These are phyloP conservation scores for Capreolus pygargus DNA, from an alignment of 2,113 vertebrate species.

Conservation along the genomic window DNA sequence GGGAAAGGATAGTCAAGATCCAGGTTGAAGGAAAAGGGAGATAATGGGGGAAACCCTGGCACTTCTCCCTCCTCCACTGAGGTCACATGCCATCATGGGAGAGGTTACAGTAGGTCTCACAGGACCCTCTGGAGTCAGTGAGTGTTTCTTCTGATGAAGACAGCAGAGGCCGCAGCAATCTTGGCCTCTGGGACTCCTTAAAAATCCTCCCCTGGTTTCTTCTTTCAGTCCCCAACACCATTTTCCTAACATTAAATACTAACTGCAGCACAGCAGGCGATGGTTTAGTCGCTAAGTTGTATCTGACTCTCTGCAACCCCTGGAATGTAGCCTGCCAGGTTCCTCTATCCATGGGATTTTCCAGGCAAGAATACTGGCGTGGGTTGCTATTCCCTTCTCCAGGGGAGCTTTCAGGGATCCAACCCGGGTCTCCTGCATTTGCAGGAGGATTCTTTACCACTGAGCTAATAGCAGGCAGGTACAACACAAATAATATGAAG, in stretches of 20 bases:
- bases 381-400: background rate
- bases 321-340: background rate
- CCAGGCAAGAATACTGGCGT: background rate
- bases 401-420: background rate
- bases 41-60: background rate
- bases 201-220: background rate
- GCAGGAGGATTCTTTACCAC: background rate
- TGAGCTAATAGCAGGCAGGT: background rate
- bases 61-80: background rate
- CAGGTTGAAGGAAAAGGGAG: background rate
- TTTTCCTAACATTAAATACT: background rate
- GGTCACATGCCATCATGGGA: background rate
- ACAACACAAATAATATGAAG: background rate
- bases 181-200: background rate
- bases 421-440: background rate
- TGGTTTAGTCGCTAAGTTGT: background rate
- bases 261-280: background rate
- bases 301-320: background rate
- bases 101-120: background rate
- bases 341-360: background rate
- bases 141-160: background rate
- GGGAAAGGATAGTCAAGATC: background rate
- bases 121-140: background rate
- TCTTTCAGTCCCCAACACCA: background rate
- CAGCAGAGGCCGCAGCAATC: background rate